Evolutionary conservation across 2,888 invertebrate genomes (phyloP).

Genomic region (Anoplius nigerrimus): DNA sequence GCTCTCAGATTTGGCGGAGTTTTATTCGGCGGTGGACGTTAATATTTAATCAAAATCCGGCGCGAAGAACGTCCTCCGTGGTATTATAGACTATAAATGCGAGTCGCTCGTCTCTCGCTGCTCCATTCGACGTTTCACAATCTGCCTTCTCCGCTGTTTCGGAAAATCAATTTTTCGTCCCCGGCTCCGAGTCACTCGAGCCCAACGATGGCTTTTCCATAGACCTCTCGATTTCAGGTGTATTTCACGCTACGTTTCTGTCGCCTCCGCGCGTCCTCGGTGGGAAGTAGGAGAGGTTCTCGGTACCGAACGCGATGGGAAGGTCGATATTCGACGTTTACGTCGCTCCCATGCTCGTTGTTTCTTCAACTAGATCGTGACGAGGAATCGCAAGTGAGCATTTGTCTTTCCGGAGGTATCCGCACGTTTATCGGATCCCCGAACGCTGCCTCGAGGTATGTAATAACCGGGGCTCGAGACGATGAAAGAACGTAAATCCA

Average conservation of each 20-base stretch:
- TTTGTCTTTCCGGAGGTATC: constrained; percentile 52
- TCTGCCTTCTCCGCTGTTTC: too few species aligned
- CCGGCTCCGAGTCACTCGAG: neutral
- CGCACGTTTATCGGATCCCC: constrained; percentile 52
- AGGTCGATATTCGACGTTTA: constrained; percentile 24
- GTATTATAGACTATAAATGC: too few species aligned
- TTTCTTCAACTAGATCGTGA: constrained; percentile 47
- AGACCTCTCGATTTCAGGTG: constrained; percentile 20
- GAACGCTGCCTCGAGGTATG: constrained; percentile 55
- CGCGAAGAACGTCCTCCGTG: too few species aligned
- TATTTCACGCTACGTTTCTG: constrained; percentile 22
- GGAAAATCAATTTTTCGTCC: too few species aligned
- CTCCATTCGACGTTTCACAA: too few species aligned
- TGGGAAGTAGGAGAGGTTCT: constrained; percentile 14
- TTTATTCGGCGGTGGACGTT: too few species aligned
- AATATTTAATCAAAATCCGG: too few species aligned
- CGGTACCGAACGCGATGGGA: constrained; percentile 31
- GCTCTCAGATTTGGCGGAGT: too few species aligned
- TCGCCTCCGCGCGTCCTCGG: constrained; percentile 8
- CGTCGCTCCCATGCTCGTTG: constrained; percentile 26
- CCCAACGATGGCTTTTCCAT: constrained; percentile 17
- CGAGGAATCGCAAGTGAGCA: constrained; percentile 54
- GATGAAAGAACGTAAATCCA: constrained; percentile 45
- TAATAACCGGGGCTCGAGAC: constrained; percentile 39
- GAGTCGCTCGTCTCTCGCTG: too few species aligned